A percentile compares a stretch with the other conserved stretches of the same genome.
Evolutionary conservation across 2,888 invertebrate genomes (phyloP).

Genomic region (Brachyopa scutellaris): DNA sequence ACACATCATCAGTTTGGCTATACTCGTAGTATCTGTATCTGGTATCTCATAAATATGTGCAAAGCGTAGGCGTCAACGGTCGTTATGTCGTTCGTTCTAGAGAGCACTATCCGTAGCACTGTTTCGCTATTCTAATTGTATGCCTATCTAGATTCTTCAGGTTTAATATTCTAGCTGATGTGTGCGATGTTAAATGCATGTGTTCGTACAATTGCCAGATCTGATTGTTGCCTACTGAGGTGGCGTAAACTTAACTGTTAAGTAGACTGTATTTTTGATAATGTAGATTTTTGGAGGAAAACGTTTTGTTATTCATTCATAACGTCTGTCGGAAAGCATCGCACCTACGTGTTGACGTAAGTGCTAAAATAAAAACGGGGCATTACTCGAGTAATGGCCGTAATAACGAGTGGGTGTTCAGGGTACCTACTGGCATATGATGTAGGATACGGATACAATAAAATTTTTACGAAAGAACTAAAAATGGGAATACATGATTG

Average conservation of each 20-base stretch:
- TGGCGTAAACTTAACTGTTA: constrained; percentile 47
- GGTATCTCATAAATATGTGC: constrained; percentile 65
- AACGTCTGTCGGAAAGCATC: constrained; percentile 31
- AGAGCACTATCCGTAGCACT: constrained; percentile 20
- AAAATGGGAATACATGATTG: neutral
- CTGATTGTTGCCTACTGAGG: constrained; percentile 6
- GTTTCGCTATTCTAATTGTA: constrained; percentile 54
- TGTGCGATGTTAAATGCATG: constrained; percentile 68
- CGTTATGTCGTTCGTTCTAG: constrained; percentile 59
- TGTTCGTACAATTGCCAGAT: constrained; percentile 36
- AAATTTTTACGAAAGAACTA: constrained; percentile 50
- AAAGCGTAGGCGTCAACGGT: constrained; percentile 48
- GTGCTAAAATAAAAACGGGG: too few relatives aligned
- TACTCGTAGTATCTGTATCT: too few relatives aligned
- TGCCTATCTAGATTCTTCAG: constrained; percentile 27
- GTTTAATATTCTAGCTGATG: constrained; percentile 40
- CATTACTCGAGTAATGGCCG: constrained; percentile 26
- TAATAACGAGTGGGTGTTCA: constrained; percentile 34
- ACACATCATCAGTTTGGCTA: neutral
- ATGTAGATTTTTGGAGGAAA: constrained; percentile 38
- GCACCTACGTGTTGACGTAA: constrained; percentile 32
- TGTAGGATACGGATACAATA: constrained; percentile 9
- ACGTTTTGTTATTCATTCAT: constrained; percentile 64
- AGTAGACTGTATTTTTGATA: constrained; percentile 59
- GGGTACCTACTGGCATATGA: too few relatives aligned